phyloP scores from a whole-genome alignment of 2,797 vertebrate species.

The Mormyrus hasselquistii region DNA sequence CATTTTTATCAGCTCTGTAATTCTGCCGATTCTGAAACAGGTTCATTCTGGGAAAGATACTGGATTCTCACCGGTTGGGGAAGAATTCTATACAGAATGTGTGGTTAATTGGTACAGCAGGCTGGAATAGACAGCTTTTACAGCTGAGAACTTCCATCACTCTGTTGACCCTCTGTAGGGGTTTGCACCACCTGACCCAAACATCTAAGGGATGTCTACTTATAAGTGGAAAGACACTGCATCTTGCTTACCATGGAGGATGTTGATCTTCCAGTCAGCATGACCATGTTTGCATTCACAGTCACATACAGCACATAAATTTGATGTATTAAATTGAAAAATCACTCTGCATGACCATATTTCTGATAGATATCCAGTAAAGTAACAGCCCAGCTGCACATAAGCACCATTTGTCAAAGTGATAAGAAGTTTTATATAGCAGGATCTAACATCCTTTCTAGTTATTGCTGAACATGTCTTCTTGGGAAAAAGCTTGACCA shows the following conservation, averaged over 20 bases:
- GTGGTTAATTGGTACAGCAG: neutral
- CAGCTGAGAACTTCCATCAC: neutral
- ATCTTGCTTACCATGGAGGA: neutral
- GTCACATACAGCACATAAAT: neutral
- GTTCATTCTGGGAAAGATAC: neutral
- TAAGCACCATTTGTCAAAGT: neutral
- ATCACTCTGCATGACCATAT: neutral
- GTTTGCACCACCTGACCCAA: neutral
- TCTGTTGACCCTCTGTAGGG: neutral
- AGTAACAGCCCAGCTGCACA: neutral
- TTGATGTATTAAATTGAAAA: neutral
- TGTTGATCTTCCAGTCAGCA: neutral
- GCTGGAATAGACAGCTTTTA: neutral
- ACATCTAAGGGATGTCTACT: neutral
- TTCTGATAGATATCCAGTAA: neutral
- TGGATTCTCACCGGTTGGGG: constrained; percentile 5
- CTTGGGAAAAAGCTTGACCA: neutral
- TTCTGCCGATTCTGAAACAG: neutral
- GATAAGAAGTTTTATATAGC: neutral
- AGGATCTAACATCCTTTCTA: neutral
- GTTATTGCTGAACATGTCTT: neutral
- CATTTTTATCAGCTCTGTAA: neutral
- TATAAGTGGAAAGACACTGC: neutral
- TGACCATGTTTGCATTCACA: neutral
- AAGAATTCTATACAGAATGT: neutral